phyloP scores from a whole-genome alignment of 2,113 vertebrate species.

The Genyomyrus donnyi region DNA sequence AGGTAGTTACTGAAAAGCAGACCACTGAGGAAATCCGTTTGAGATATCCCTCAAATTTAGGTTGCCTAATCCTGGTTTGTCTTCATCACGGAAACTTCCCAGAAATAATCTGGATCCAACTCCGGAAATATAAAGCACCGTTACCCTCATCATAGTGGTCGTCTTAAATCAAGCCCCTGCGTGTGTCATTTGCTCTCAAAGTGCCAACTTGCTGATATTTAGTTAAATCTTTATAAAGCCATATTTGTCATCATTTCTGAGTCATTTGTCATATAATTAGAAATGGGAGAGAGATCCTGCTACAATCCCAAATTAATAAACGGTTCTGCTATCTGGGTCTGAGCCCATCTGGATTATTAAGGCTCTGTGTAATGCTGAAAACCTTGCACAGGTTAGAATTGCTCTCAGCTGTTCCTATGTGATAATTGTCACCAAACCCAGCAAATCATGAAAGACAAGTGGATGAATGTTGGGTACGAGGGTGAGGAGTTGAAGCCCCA shows the following conservation, averaged over 20 bases:
- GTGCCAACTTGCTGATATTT: neutral
- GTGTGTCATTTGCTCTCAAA: neutral
- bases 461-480: slow-evolving; percentile 83
- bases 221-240: neutral
- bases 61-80: neutral
- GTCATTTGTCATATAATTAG: neutral
- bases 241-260: neutral
- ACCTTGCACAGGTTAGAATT: neutral
- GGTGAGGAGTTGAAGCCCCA: slow-evolving; percentile 79
- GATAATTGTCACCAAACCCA: slow-evolving; percentile 30
- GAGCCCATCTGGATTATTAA: neutral
- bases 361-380: neutral
- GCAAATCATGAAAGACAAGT: slow-evolving; percentile 98
- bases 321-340: neutral
- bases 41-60: neutral
- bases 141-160: neutral
- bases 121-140: neutral
- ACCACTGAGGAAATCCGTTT: neutral
- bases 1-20: neutral
- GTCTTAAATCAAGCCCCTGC: neutral
- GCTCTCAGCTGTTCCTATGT: neutral
- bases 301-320: neutral
- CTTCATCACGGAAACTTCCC: neutral
- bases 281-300: neutral
- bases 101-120: neutral